A percentile compares a stretch with the other conserved stretches of the same genome.
Conservation (phyloP, 2,113 vertebrate genomes). For the Cinclus cinclus region DNA sequence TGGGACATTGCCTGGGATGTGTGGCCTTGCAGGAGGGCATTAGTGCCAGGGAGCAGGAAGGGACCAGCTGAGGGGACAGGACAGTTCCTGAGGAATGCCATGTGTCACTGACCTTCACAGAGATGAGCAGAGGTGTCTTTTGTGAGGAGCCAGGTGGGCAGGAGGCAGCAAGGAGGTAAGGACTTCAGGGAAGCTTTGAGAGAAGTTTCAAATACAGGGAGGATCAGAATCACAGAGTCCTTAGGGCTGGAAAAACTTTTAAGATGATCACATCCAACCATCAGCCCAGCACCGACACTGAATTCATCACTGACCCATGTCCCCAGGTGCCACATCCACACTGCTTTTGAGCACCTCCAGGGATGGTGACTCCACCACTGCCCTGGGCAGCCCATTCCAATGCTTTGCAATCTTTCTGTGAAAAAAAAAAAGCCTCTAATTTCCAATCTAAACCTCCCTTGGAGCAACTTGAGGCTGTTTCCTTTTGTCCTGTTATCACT, state of each 20-base stretch:
- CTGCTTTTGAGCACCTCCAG: neutral
- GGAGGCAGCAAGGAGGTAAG: neutral
- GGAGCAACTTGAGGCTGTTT: rapidly evolving
- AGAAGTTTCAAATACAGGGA: neutral
- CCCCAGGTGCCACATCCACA: neutral
- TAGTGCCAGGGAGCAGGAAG: neutral
- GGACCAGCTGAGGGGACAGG: neutral
- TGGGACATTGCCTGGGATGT: neutral
- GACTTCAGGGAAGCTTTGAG: neutral
- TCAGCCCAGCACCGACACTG: rapidly evolving
- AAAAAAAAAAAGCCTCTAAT: neutral
- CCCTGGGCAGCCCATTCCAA: neutral
- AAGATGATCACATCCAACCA: neutral
- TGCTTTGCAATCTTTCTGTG: neutral
- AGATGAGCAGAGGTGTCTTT: rapidly evolving
- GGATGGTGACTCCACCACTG: neutral
- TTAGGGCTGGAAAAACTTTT: neutral
- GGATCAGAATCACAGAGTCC: neutral
- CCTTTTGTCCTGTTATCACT: neutral
- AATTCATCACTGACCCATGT: neutral
- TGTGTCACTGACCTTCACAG: neutral
- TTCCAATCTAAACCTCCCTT: neutral
- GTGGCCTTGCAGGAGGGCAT: neutral
- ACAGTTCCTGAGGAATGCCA: neutral
- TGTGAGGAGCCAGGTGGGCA: neutral